These are phyloP conservation scores for Myotis findleyi DNA, from an alignment of 2,797 vertebrate genomes.

Conservation along the genomic window DNA sequence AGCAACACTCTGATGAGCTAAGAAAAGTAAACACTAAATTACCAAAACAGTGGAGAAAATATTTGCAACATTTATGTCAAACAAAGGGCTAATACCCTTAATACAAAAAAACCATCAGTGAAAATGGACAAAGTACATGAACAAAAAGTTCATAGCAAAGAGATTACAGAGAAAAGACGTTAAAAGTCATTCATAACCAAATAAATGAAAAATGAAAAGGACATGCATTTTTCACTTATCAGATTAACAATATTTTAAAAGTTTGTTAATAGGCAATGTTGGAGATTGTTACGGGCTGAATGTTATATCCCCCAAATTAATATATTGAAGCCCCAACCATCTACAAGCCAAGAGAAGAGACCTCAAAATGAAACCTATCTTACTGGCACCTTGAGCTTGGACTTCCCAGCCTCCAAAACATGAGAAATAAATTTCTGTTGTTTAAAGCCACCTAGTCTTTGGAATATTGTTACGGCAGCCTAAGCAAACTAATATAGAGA, in stretches of 20 bases:
- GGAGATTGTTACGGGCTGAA: neutral
- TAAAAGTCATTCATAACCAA: neutral
- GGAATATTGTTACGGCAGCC: neutral
- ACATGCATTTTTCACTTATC: neutral
- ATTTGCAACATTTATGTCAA: neutral
- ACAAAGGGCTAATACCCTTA: neutral
- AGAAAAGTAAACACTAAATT: neutral
- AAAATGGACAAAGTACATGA: neutral
- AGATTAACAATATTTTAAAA: neutral
- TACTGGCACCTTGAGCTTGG: neutral
- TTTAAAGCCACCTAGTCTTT: neutral
- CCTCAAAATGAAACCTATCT: neutral
- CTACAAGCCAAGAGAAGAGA: neutral
- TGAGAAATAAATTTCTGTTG: neutral
- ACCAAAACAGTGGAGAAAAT: neutral
- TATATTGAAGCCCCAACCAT: neutral
- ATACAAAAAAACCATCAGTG: neutral
- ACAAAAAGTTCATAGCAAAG: neutral
- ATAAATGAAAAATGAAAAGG: neutral
- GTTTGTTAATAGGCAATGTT: neutral
- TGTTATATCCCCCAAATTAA: neutral
- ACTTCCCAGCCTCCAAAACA: neutral
- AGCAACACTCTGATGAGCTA: neutral
- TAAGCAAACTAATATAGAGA: neutral
- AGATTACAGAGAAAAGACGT: neutral